Evolutionary conservation across 1,140 invertebrate species (phyloP).

Genomic region (Homalodisca vitripennis): DNA sequence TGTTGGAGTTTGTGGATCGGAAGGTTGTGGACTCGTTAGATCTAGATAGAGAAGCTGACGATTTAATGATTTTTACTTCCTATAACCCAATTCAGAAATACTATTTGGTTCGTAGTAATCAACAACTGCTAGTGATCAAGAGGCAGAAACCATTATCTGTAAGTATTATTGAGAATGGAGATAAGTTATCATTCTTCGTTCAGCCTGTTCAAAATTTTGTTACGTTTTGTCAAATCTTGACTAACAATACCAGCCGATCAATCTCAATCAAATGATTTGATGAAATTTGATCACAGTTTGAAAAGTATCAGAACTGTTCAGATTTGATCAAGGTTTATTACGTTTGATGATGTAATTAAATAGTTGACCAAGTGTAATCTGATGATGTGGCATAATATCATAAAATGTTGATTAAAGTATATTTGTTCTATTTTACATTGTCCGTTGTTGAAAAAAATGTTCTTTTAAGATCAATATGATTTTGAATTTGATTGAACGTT

Average conservation of each 20-base stretch:
- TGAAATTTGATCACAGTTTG: not conserved
- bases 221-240: not conserved
- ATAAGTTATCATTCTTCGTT: not conserved
- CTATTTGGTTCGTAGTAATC: conserved; percentile 1
- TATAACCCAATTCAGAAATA: conserved; percentile 10
- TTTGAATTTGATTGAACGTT: no score
- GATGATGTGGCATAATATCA: no score
- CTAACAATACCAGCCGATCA: not conserved
- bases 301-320: not conserved
- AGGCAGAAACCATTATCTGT: not conserved
- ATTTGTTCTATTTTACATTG: no score
- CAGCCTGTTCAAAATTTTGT: not conserved
- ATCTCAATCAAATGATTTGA: not conserved
- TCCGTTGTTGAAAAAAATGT: no score
- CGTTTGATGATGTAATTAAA: no score
- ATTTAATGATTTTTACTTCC: not conserved
- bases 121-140: not conserved
- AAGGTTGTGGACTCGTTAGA: not conserved
- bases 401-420: no score
- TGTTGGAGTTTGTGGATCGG: not conserved
- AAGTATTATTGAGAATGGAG: not conserved
- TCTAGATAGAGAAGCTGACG: not conserved
- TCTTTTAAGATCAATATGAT: no score
- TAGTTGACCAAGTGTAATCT: no score
- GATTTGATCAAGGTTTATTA: not conserved